Evolutionary conservation across 2,797 vertebrate genomes (phyloP), one percentile per base, ranked within the genome.

Genomic region (Malacoctenus gilli): DNA sequence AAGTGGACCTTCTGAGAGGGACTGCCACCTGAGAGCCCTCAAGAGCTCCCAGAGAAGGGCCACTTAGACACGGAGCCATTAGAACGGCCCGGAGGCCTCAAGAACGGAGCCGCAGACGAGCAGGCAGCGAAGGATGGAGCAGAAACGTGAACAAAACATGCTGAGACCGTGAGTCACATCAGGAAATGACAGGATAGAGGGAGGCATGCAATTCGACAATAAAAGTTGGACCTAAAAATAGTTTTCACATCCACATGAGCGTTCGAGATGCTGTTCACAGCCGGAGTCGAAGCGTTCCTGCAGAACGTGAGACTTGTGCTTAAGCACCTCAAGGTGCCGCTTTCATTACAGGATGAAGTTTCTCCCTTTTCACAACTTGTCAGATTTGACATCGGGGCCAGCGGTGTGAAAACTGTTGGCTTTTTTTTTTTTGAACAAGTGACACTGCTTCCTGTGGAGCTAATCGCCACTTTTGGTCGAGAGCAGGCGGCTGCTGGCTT

Each of bases 51-150:
- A 36, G 32, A 67, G 62, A 65, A 60, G 39, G 36, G 42, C 72
- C 70, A 76, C 66, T 66, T 56, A 70, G 63, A 75, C 50, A 61
- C 34, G 62, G 41, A 72, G 40, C 49, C 44, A 67, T 75, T 75
- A 75, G 72, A 13, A 13, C 28, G 74, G 38, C 60, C 16, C 38
- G 31, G 47, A 25, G 25, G 43, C 15, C n/a, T 59, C 3, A 10
- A 36, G 54, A 58, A n/a, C 44, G 49, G 21, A 48, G 37, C 31
- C 60, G 78, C 47, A 71, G 55, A 73, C n/a, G 65, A 59, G 57
- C 66, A 57, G 49, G 50, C 38, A 19, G 43, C 21, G 59, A 72
- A 28, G 14, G 47, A 70, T 3, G 21, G 41, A 47, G 59, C 4
- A 11, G 25, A 46, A 23, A 53, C 32, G 43, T 30, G 49, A 63